Conservation (phyloP, 2,888 invertebrate species). For the Microctonus brassicae region DNA sequence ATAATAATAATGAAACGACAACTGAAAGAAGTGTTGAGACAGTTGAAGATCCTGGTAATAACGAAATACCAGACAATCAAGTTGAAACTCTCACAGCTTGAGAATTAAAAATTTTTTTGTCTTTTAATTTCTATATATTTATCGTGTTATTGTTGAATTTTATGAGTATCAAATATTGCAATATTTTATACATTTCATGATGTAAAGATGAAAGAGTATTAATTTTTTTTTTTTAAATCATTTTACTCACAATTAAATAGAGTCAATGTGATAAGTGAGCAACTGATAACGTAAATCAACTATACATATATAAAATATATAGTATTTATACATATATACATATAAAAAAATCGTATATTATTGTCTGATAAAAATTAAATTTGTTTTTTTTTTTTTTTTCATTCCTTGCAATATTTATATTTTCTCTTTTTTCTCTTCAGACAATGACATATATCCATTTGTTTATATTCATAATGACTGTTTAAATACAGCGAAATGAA, state of each 20-base stretch:
- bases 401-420: no score
- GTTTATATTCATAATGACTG: neutral
- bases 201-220: neutral
- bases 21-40: conserved; percentile 59
- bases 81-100: conserved; percentile 60
- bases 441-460: no score
- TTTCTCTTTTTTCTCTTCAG: no score
- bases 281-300: neutral
- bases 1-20: no score
- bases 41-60: conserved; percentile 64
- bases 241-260: neutral
- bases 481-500: neutral
- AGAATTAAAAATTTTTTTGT: conserved; percentile 16
- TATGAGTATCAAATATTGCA: neutral
- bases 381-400: neutral
- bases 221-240: neutral
- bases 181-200: neutral
- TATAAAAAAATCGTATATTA: neutral
- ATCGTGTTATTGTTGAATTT: conserved; percentile 1
- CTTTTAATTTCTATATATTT: conserved; percentile 10
- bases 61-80: conserved; percentile 62
- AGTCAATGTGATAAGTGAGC: neutral
- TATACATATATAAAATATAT: no score
- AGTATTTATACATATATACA: neutral
- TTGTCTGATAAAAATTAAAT: no score